Evolutionary conservation across 64 coral and sea anemone species (phyloP).

Genomic region (Astreopora myriophthalma): DNA sequence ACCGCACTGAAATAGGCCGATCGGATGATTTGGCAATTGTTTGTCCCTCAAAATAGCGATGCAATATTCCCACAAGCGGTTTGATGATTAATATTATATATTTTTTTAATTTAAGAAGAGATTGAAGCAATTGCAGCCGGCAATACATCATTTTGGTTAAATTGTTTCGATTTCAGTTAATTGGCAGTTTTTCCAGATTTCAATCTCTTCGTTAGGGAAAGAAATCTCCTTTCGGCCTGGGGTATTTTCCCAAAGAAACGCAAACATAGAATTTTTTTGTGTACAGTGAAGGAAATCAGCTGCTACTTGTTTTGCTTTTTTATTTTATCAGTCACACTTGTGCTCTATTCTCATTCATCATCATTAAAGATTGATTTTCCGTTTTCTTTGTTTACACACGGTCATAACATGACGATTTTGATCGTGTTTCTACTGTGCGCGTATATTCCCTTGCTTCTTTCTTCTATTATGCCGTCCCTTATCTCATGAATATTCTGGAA

Average conservation of each 20-base stretch:
- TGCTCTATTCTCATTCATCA: neutral
- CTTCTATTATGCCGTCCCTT: neutral
- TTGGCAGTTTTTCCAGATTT: neutral
- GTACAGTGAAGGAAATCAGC: constrained; percentile 4
- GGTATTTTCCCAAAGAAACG: neutral
- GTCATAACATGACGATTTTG: neutral
- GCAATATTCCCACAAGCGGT: neutral
- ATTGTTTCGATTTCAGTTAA: neutral
- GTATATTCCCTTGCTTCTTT: neutral
- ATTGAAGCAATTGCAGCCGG: no score
- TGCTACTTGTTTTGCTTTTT: constrained; percentile 15
- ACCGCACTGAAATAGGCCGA: neutral
- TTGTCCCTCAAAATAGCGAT: neutral
- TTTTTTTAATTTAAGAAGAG: no score
- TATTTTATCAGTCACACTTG: constrained; percentile 9
- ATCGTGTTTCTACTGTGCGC: neutral
- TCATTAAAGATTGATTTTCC: constrained; percentile 19
- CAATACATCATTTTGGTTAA: no score
- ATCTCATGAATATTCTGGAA: constrained; percentile 93
- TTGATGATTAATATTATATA: no score
- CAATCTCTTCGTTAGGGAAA: neutral
- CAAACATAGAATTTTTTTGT: neutral
- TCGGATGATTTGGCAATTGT: neutral
- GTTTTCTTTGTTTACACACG: constrained; percentile 44
- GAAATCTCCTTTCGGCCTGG: neutral